Evolutionary conservation across 2,797 vertebrate genomes (phyloP), one percentile per base, ranked within the genome.

Genomic region (Muscicapa striata): DNA sequence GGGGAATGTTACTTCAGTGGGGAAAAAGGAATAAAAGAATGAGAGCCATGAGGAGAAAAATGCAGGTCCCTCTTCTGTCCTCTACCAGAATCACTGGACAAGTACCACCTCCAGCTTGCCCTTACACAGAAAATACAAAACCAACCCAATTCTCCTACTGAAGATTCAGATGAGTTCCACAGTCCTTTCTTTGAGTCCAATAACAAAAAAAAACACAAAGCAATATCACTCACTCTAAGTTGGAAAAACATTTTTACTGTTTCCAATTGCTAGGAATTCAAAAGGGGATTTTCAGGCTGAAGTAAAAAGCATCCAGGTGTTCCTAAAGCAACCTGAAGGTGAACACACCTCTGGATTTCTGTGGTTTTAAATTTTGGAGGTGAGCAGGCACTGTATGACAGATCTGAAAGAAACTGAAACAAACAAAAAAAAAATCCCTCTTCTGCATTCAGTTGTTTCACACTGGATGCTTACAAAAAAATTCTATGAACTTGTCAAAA

Each of bases 281-380:
- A 58, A 70, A 62, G 16, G 4, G 54, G 23, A 67, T 36, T 64
- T 87, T 57, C 51, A 79, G 40, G n/a, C 48, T 73, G 29, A 11
- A 62, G 51, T 16, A 72, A 5, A 46, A 79, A n/a, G 19, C 34
- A 40, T 2, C 30, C 46, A 43, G 49, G 22, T 38, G 16, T 10
- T 67, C 54, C 49, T 11, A 20, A 45, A 70, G 46, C 26, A 84
- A 34, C 23, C 5, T 0, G 2, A 36, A 49, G 21, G 34, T 54
- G 57, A 59, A 49, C 38, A 43, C 4, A 6, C 6, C 2, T 3
- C 13, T 67, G 5, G 0, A 46, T 22, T 45, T 45, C 66, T 26
- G 46, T 32, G 68, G 43, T 34, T 43, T 16, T 30, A 13, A 34
- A 51, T 9, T 10, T 38, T 19, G 13, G 30, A 82, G 13, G 5